Base-by-base conservation (phyloP, 2,797 vertebrate genomes). In the Buphagus erythrorhynchus region DNA sequence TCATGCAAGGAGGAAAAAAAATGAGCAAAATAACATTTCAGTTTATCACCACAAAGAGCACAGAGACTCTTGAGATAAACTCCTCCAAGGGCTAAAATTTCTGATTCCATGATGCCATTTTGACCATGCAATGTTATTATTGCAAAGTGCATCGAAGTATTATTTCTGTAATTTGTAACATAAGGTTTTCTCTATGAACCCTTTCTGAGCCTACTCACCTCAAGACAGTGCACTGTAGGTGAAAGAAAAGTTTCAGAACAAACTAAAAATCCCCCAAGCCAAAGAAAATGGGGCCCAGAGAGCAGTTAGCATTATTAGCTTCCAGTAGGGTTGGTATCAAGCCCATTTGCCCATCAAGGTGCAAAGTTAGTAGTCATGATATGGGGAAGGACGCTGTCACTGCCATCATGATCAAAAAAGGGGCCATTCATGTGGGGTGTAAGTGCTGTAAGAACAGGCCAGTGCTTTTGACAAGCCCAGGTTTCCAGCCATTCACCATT, bases 21-120 rank as follows among this genome's bases (percentile, higher is more conserved):
- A 84, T 0, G 1, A 94, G 94, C 81, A 91, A 95, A 95, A 67
- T n/a, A 84, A 91, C 11, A 48, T 92, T 95, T 91, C 74, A 92
- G 96, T 96, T 98, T 97, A 97, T 96, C 97, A 86, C 66, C 75
- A 90, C 54, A 57, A 85, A 96, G 49, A 94, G 89, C 79, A 90
- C 45, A 52, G 67, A 68, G 72, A 84, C 68, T 95, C 84, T 81
- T 86, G 38, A 62, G 93, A 97, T 94, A 96, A 98, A 97, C 91
- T 96, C 95, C 89, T 94, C 80, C 62, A 57, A 90, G 21, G 92
- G 59, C 83, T 96, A 92, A 90, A 81, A 95, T 93, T 97, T 95
- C 55, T 88, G 79, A 55, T 84, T 96, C 75, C 72, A 74, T 75
- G 79, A 94, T 95, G 89, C 80, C 94, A 87, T 95, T 98, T 96